Evolutionary conservation across 2,888 invertebrate species (phyloP).

Genomic region (Chaetogeoica ovagalla): DNA sequence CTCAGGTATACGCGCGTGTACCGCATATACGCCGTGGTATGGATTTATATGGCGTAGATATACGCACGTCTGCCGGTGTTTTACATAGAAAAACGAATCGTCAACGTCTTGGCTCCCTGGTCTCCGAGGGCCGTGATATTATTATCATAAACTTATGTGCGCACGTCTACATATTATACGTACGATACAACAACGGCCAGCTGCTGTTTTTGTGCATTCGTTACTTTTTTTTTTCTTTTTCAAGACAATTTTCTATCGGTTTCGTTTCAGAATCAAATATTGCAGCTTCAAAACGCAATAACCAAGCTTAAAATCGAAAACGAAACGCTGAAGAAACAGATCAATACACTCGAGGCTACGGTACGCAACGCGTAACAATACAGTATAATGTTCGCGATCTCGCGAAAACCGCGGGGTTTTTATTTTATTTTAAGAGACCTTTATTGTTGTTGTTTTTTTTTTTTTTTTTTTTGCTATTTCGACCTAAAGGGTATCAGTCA

Average conservation of each 20-base stretch:
- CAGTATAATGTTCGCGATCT: no score
- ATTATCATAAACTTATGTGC: background rate
- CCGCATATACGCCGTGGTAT: background rate
- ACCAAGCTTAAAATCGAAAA: slow-evolving; percentile 71
- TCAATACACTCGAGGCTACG: slow-evolving; percentile 59
- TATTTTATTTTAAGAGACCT: background rate
- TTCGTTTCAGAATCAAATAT: slow-evolving; percentile 68
- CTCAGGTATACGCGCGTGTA: background rate
- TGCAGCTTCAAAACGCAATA: slow-evolving; percentile 72
- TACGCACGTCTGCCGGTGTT: background rate
- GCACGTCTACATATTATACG: background rate
- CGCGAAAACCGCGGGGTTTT: background rate
- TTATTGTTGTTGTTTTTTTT: background rate
- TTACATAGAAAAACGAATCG: slow-evolving; percentile 20
- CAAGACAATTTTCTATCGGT: no score
- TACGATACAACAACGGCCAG: no score
- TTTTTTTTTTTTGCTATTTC: background rate
- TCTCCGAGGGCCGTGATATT: background rate
- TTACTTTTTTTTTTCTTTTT: background rate
- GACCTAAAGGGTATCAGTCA: slow-evolving; percentile 57
- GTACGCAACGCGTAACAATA: slow-evolving; percentile 49
- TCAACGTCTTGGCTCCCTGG: background rate
- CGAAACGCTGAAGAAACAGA: slow-evolving; percentile 68
- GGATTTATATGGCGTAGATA: no score
- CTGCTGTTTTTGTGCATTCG: no score